phyloP scores from a whole-genome alignment of 2,113 vertebrate genomes.

The Oreochromis aureus region DNA sequence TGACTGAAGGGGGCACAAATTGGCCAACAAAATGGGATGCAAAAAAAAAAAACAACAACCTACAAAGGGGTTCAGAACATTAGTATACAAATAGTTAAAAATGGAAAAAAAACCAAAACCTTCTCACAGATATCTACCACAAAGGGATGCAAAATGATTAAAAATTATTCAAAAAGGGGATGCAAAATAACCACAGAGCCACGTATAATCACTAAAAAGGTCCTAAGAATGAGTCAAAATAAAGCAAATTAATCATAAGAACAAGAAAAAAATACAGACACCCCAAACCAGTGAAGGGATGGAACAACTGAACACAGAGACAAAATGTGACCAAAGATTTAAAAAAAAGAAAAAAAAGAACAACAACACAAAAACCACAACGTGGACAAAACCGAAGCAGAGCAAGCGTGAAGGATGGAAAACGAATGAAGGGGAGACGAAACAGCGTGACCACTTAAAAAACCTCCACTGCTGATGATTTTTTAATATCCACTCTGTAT shows the following conservation, averaged over 20 bases:
- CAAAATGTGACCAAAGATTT: not conserved
- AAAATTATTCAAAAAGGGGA: too few relatives aligned
- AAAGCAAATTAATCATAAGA: not conserved
- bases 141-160: not conserved
- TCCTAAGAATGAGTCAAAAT: not conserved
- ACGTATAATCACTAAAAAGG: not conserved
- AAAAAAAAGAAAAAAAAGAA: rapidly evolving
- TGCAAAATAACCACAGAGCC: not conserved
- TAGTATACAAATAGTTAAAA: not conserved
- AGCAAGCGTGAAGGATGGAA: rapidly evolving
- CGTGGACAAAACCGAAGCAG: rapidly evolving
- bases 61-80: not conserved
- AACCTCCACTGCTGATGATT: not conserved
- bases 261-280: not conserved
- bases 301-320: not conserved
- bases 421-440: not conserved
- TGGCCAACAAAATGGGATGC: not conserved
- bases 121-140: not conserved
- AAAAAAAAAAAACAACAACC: not conserved
- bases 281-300: not conserved
- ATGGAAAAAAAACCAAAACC: rapidly evolving
- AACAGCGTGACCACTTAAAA: not conserved
- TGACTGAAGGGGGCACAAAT: not conserved
- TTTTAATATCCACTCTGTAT: too few relatives aligned
- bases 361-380: not conserved